Percentiles rank a stretch among this genome's conserved stretches.
These are phyloP conservation scores for Biston betularia DNA, from an alignment of 2,888 invertebrate genomes.

Conservation along the genomic window DNA sequence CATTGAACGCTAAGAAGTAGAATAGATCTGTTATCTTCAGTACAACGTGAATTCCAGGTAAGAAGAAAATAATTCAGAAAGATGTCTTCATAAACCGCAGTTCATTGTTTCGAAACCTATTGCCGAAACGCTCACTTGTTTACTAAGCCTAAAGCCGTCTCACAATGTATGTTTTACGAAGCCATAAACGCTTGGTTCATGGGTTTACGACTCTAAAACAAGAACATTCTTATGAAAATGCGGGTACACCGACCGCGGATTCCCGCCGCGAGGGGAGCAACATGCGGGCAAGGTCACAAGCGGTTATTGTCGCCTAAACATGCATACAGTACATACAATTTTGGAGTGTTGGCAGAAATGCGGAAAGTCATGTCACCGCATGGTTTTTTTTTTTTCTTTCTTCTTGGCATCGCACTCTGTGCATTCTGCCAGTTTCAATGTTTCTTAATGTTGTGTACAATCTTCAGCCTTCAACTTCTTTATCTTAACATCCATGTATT, in stretches of 20 bases:
- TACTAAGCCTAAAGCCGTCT: conserved; percentile 13
- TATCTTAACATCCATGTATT: too few relatives aligned
- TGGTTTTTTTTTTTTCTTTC: too few relatives aligned
- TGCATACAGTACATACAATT: conserved; percentile 14
- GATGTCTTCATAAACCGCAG: conserved; percentile 6
- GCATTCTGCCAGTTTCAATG: too few relatives aligned
- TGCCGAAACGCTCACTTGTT: conserved; percentile 22
- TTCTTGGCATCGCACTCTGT: too few relatives aligned
- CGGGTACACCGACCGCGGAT: conserved; percentile 30
- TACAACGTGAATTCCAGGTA: too few relatives aligned
- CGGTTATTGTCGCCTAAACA: conserved; percentile 20
- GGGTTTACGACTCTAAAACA: conserved; percentile 31
- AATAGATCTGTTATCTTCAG: background rate
- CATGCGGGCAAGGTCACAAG: conserved; percentile 25
- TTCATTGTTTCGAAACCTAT: conserved; percentile 1
- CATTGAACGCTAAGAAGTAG: background rate
- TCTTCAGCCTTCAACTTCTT: too few relatives aligned
- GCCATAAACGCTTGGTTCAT: conserved; percentile 24
- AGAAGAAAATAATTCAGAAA: background rate
- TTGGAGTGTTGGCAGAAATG: background rate
- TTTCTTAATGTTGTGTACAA: too few relatives aligned
- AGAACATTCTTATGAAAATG: conserved; percentile 34
- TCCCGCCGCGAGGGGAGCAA: conserved; percentile 21
- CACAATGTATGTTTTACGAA: conserved; percentile 26
- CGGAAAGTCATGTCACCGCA: too few relatives aligned